Evolutionary conservation across 2,797 vertebrate species (phyloP).

Genomic region (Myoxocephalus aenaeus): DNA sequence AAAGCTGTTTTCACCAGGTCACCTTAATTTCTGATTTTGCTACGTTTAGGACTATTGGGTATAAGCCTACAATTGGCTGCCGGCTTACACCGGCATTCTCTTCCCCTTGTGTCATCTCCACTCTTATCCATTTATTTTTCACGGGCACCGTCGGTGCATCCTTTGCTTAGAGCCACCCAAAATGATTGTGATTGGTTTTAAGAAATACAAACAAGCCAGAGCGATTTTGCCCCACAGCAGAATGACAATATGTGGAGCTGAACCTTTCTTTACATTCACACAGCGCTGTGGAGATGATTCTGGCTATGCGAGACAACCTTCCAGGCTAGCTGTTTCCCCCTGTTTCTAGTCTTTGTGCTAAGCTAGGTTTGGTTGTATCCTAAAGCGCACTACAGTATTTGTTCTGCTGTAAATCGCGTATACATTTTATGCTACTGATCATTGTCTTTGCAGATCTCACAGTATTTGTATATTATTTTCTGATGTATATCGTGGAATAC

Average conservation of each 20-base stretch:
- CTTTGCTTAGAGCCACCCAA: background rate
- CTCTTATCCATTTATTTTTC: background rate
- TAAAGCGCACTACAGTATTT: background rate
- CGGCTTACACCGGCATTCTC: no score
- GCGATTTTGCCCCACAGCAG: background rate
- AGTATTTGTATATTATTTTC: background rate
- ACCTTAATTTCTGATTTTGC: background rate
- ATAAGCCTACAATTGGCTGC: no score
- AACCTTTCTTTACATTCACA: no score
- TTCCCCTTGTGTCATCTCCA: background rate
- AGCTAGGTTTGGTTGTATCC: constrained; percentile 8
- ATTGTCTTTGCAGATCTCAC: constrained; percentile 2
- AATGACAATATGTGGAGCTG: background rate
- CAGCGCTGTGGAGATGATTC: no score
- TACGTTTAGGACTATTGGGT: no score
- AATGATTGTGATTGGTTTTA: background rate
- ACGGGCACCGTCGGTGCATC: background rate
- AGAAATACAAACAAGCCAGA: background rate
- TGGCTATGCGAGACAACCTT: background rate
- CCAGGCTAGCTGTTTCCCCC: background rate
- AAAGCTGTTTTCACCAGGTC: background rate
- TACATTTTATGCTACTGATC: background rate
- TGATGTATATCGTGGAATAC: background rate
- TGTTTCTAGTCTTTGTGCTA: background rate
- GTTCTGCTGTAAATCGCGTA: background rate